Conservation (phyloP, 2,888 invertebrate species). For the Terebella lapidaria region DNA sequence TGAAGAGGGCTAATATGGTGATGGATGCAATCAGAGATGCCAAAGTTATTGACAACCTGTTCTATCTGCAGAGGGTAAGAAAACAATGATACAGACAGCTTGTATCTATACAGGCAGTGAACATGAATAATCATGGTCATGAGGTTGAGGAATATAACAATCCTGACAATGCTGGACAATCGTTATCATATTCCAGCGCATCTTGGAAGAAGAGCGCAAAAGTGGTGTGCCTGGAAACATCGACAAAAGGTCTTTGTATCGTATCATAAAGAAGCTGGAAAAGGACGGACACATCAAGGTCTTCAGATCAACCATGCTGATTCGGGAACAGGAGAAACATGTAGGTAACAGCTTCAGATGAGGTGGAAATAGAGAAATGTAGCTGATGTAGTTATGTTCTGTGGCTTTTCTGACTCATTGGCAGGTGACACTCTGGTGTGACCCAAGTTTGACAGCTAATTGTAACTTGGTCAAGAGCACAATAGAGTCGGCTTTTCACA, state of each 20-base stretch:
- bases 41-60: constrained; percentile 60
- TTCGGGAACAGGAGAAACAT: neutral
- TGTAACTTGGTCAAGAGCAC: constrained; percentile 59
- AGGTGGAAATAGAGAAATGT: neutral
- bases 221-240: constrained; percentile 60
- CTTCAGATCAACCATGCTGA: neutral
- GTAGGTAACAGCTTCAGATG: neutral
- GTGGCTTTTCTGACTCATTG: neutral
- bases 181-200: constrained; percentile 1
- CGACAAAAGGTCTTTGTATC: constrained; percentile 64
- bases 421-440: constrained; percentile 57
- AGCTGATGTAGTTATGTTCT: neutral
- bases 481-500: constrained; percentile 63
- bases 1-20: constrained; percentile 62
- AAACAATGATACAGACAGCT: no score
- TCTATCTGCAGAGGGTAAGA: constrained; percentile 24
- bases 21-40: constrained; percentile 61
- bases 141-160: neutral
- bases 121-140: neutral
- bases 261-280: constrained; percentile 61
- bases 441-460: constrained; percentile 42
- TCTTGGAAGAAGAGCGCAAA: constrained; percentile 57
- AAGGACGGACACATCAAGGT: constrained; percentile 60
- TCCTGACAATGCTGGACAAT: neutral
- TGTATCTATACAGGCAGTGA: neutral